Evolutionary conservation across 1,140 invertebrate species (phyloP).

Genomic region (Lysiphlebus fabarum): DNA sequence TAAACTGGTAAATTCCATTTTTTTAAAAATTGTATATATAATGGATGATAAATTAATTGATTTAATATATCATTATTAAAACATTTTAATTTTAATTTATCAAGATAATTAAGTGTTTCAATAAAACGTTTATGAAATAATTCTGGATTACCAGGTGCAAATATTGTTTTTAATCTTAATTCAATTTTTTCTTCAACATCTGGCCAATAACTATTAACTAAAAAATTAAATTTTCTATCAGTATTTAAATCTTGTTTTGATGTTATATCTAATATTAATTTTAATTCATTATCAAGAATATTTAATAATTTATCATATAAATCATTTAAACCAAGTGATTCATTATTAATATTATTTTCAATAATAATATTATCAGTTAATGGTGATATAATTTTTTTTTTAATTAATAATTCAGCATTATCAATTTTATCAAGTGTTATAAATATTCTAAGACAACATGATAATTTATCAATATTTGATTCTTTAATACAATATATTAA

Average conservation of each 20-base stretch:
- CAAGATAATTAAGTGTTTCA: constrained; percentile 76
- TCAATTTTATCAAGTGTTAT: constrained; percentile 65
- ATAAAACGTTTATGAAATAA: constrained; percentile 80
- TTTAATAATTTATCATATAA: constrained; percentile 72
- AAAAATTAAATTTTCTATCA: constrained; percentile 74
- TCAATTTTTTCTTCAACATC: constrained; percentile 78
- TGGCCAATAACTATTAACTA: constrained; percentile 85
- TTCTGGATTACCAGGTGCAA: constrained; percentile 87
- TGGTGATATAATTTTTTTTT: constrained; percentile 69
- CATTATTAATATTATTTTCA: constrained; percentile 68
- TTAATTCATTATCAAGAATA: constrained; percentile 67
- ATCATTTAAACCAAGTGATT: constrained; percentile 69
- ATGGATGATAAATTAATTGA: constrained; percentile 61
- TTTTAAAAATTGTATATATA: constrained; percentile 71
- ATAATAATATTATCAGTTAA: constrained; percentile 72
- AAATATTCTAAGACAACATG: constrained; percentile 66
- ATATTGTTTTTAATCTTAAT: constrained; percentile 75
- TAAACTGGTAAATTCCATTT: constrained; percentile 94
- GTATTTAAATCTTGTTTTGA: not conserved
- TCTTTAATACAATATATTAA: constrained; percentile 60
- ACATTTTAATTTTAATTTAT: constrained; percentile 70
- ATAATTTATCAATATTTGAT: constrained; percentile 48
- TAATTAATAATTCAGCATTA: constrained; percentile 70
- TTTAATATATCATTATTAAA: constrained; percentile 55
- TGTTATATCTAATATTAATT: constrained; percentile 47